Evolutionary conservation across 2,888 invertebrate genomes (phyloP).

Genomic region (Folsomia manolachei): DNA sequence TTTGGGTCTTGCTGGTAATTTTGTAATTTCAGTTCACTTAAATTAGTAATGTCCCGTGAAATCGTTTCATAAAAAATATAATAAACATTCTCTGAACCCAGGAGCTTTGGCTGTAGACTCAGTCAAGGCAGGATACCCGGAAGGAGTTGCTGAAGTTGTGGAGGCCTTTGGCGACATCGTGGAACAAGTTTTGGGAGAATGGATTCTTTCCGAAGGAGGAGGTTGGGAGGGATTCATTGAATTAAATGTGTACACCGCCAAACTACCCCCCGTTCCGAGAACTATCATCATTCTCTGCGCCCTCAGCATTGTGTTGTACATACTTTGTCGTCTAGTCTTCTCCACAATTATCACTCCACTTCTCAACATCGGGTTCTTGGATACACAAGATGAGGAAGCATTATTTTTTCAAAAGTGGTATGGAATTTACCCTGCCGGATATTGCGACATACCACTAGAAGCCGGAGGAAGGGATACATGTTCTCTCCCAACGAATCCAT

Average conservation of each 20-base stretch:
- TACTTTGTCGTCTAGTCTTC: neutral
- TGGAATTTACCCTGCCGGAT: slow-evolving; percentile 19
- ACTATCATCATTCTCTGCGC: slow-evolving; percentile 29
- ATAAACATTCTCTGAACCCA: neutral
- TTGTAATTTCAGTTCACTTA: too few species aligned
- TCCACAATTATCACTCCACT: neutral
- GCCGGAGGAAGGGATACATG: neutral
- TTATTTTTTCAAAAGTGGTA: slow-evolving; percentile 36
- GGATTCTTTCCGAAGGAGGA: slow-evolving; percentile 45
- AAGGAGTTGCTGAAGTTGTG: slow-evolving; percentile 47
- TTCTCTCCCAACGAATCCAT: too few species aligned
- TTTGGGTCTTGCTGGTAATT: slow-evolving; percentile 39
- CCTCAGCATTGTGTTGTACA: slow-evolving; percentile 17
- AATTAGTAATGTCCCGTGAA: slow-evolving; percentile 32
- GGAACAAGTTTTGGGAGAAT: slow-evolving; percentile 49
- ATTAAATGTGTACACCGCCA: slow-evolving; percentile 40
- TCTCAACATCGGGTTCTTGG: slow-evolving; percentile 6
- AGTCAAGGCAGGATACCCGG: slow-evolving; percentile 44
- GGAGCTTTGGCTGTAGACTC: slow-evolving; percentile 43
- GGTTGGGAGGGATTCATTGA: slow-evolving; percentile 48
- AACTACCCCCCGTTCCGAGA: slow-evolving; percentile 43
- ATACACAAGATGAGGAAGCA: slow-evolving; percentile 11
- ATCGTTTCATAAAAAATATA: slow-evolving; percentile 18
- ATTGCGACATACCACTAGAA: neutral
- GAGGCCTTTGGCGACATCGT: slow-evolving; percentile 48